Base-by-base conservation (phyloP, 2,113 vertebrate species). In the Perognathus longimembris region DNA sequence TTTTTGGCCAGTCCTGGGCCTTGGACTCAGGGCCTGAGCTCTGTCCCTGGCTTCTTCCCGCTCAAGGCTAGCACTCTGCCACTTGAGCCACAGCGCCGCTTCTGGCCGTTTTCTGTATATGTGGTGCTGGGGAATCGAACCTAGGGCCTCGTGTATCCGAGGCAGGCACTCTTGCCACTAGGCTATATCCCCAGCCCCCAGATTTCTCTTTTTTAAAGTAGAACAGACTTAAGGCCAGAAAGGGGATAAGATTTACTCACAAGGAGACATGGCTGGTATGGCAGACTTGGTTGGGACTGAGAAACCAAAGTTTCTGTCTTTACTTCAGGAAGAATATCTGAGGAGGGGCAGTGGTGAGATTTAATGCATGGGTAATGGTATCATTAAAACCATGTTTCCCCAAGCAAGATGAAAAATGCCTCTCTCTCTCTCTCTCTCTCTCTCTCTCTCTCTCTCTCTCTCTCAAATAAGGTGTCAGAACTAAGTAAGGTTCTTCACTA, bases 191-290 rank as follows among this genome's bases (percentile, higher is more conserved):
- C n/a, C n/a, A n/a, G n/a, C n/a, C n/a, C n/a, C n/a, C n/a, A n/a
- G n/a, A n/a, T n/a, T n/a, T n/a, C n/a, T n/a, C n/a, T n/a, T n/a
- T 88, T 79, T 78, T 88, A 83, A 93, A 89, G 84, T 69, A 73
- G 50, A 82, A 77, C 90, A 92, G 69, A 89, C n/a, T 69, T 79
- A 81, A 38, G 54, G 66, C 21, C 76, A 81, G 54, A 88, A 84
- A 81, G 45, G 20, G 59, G 75, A 77, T 86, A 34, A 38, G 28
- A 74, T 82, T 92, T 86, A 70, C 38, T 90, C 69, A 88, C 67
- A 71, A 50, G 87, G 74, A 67, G 2, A 42, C 69, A 54, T 54
- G 61, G 70, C 40, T 66, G 42, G 77, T 66, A 45, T 61, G 54
- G 36, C 87, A 70, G 74, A 66, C 74, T 4, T 54, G 50, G 50